Conservation (phyloP, 1,140 invertebrate species). For the Marisa cornuarietis region DNA sequence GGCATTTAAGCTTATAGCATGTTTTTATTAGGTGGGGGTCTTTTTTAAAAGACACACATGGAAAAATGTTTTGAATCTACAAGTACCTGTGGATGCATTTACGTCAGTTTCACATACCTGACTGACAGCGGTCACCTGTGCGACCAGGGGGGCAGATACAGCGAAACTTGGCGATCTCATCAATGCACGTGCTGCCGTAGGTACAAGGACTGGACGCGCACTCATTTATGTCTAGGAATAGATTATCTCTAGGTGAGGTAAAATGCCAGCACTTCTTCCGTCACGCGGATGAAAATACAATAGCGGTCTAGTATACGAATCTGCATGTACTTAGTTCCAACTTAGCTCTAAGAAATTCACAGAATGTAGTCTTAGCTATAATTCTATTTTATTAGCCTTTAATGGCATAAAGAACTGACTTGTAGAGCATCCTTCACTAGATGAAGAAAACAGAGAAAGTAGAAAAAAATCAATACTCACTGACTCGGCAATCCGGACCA, state of each 20-base stretch:
- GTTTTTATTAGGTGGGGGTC: too few relatives aligned
- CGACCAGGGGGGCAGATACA: conserved; percentile 71
- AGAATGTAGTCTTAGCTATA: too few relatives aligned
- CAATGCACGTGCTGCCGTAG: conserved; percentile 62
- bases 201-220: conserved; percentile 59
- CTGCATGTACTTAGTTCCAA: too few relatives aligned
- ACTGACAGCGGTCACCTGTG: conserved; percentile 77
- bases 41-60: too few relatives aligned
- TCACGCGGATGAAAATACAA: too few relatives aligned
- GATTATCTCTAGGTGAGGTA: too few relatives aligned
- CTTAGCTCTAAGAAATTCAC: neutral
- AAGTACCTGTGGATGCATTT: neutral
- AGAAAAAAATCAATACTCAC: conserved; percentile 47
- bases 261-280: too few relatives aligned
- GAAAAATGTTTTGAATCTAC: too few relatives aligned
- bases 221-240: conserved; percentile 59
- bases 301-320: too few relatives aligned
- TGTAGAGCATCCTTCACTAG: neutral
- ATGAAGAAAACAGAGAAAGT: neutral
- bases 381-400: too few relatives aligned
- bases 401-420: too few relatives aligned
- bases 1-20: too few relatives aligned
- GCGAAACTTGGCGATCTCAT: conserved; percentile 56
- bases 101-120: conserved; percentile 32
- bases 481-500: conserved; percentile 68